phyloP scores from a whole-genome alignment of 1,140 invertebrate species.

The Calosoma granatense region DNA sequence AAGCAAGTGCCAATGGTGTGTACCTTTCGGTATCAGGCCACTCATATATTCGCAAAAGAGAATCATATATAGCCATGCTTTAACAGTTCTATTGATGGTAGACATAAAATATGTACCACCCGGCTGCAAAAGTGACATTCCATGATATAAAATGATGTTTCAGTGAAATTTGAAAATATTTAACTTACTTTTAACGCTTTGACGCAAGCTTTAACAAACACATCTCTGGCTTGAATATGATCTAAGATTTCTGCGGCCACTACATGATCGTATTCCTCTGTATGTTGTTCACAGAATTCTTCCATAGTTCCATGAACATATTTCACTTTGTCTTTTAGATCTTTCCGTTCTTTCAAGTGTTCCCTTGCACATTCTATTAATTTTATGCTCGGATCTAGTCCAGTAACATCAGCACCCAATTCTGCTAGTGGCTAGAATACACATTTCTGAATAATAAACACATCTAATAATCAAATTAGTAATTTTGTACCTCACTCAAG shows the following conservation, averaged over 20 bases:
- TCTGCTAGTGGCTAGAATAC: conserved; percentile 34
- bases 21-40: too few species aligned
- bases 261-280: conserved; percentile 52
- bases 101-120: too few species aligned
- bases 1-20: too few species aligned
- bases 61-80: too few species aligned
- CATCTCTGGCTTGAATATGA: conserved; percentile 55
- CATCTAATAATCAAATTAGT: background rate
- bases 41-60: too few species aligned
- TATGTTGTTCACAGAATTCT: background rate
- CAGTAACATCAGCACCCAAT: conserved; percentile 59
- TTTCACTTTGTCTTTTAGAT: conserved; percentile 10
- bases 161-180: too few species aligned
- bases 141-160: too few species aligned
- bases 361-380: conserved; percentile 51
- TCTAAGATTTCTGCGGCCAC: conserved; percentile 74
- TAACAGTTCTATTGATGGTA: too few species aligned
- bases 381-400: conserved; percentile 58
- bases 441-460: too few species aligned
- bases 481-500: conserved; percentile 51
- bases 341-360: conserved; percentile 37
- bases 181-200: conserved; percentile 39
- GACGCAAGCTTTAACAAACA: conserved; percentile 53
- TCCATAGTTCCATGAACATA: background rate
- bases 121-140: too few species aligned